Percentiles rank a stretch among this genome's conserved stretches.
phyloP scores from a whole-genome alignment of 2,888 invertebrate species.

The Cephus spinipes region DNA sequence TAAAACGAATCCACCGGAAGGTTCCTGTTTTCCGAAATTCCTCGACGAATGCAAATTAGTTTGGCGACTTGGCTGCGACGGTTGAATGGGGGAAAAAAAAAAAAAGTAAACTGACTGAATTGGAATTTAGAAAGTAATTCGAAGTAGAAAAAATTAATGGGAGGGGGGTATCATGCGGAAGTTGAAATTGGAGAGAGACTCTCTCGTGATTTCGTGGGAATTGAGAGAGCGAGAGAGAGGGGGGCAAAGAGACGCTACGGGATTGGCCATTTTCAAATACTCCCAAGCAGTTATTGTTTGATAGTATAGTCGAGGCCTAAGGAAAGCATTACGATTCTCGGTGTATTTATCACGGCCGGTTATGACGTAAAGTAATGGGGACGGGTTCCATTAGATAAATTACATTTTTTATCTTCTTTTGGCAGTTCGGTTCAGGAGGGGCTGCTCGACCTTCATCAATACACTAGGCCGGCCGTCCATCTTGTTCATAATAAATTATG shows the following conservation, averaged over 20 bases:
- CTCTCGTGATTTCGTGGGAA: too few relatives aligned
- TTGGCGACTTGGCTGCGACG: too few relatives aligned
- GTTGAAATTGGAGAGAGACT: too few relatives aligned
- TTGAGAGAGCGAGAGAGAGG: background rate
- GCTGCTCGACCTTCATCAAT: slow-evolving; percentile 5
- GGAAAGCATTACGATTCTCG: background rate
- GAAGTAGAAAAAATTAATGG: too few relatives aligned
- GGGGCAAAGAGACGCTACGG: background rate
- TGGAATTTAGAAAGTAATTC: too few relatives aligned
- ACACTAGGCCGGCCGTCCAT: background rate
- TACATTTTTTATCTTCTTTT: slow-evolving; percentile 8
- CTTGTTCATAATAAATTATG: slow-evolving; percentile 5
- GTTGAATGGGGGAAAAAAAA: too few relatives aligned
- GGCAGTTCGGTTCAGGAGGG: slow-evolving; percentile 3
- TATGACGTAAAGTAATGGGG: slow-evolving; percentile 6
- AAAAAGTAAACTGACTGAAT: background rate
- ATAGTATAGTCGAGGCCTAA: background rate
- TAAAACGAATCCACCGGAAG: too few relatives aligned
- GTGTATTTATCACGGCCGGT: slow-evolving; percentile 6
- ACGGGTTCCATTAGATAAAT: slow-evolving; percentile 8
- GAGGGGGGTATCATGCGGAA: too few relatives aligned
- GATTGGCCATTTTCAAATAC: too few relatives aligned
- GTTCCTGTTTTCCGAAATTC: too few relatives aligned
- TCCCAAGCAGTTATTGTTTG: too few relatives aligned
- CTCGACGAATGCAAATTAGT: too few relatives aligned